phyloP scores from a whole-genome alignment of 2,888 invertebrate genomes.

The Arctia plantaginis region DNA sequence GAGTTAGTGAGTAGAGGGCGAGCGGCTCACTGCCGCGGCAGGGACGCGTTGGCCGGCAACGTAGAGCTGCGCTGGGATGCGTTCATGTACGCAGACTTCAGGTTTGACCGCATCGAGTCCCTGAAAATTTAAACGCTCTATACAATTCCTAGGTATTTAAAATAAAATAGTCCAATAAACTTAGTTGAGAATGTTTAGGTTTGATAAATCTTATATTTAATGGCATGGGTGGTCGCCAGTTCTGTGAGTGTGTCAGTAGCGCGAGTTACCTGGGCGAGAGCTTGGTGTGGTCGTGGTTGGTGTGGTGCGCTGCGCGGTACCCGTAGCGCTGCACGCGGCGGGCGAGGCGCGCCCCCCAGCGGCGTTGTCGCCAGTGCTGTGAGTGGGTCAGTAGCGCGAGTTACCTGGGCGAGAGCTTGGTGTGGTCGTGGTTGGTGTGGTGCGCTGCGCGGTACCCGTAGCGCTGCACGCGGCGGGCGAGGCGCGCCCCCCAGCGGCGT shows the following conservation, averaged over 20 bases:
- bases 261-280: no score
- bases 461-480: constrained; percentile 97
- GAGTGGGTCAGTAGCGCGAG: no score
- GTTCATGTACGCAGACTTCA: constrained; percentile 91
- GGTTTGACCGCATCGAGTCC: constrained; percentile 92
- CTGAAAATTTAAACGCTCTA: constrained; percentile 75
- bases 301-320: no score
- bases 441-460: constrained; percentile 97
- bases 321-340: no score
- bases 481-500: constrained; percentile 97
- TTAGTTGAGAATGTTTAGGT: not conserved
- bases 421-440: constrained; percentile 81
- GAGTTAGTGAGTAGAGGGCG: constrained; percentile 28
- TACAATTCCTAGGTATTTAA: not conserved
- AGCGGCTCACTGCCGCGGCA: constrained; percentile 85
- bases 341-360: no score
- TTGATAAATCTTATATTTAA: not conserved
- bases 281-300: no score
- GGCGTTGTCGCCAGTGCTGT: not conserved
- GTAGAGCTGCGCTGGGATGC: constrained; percentile 94
- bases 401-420: constrained; percentile 66
- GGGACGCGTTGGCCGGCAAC: constrained; percentile 93
- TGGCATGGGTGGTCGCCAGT: no score
- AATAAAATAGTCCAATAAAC: not conserved
- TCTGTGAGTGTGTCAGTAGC: no score